Evolutionary conservation across 2,888 invertebrate species (phyloP), one percentile per base, ranked within the genome.

Genomic region (Drosophila nr. perissopoda): DNA sequence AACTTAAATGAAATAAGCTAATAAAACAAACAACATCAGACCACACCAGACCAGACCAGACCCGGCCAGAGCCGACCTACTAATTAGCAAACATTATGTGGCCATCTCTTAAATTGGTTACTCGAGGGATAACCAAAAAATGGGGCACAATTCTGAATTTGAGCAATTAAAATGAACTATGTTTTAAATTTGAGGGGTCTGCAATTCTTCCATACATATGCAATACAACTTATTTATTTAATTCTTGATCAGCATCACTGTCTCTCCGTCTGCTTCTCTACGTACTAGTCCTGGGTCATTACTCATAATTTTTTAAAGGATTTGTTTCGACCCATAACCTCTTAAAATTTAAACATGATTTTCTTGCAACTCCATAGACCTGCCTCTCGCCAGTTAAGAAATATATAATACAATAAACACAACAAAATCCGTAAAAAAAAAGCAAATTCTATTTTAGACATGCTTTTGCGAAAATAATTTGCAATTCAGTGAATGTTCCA

Each of bases 1-100:
- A 86, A 86, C 81, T 83, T 77, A 64, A 74, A 74, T 72, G 72
- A 80, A 77, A 80, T 85, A 80, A 76, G 68, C 74, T 57, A 70
- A 79, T 79, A 83, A 83, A 80, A 67, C 75, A 67, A 59, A 62
- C 54, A 65, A 49, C 58, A 33, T 31, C 57, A 57, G 8, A 25
- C 59, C 18, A 49, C 16, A 18, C n/a, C 74, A 66, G 36, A 58
- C 56, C 61, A 51, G 11, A 27, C 58, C 48, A 54, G 51, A 18
- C 49, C 18, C 29, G 18, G 18, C 2, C 54, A 36, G 10, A 36
- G 18, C 27, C 51, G 11, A 36, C 36, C 31, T 11, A 27, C 65
- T 84, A 84, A 82, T 85, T 84, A 76, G 70, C 46, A 62, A 70
- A 66, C 48, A 59, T 34, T 13, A 58, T 48, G 34, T 48, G 18